phyloP scores from a whole-genome alignment of 35 echinoderm and acorn worm genomes.

The Nesometra sesokonis region DNA sequence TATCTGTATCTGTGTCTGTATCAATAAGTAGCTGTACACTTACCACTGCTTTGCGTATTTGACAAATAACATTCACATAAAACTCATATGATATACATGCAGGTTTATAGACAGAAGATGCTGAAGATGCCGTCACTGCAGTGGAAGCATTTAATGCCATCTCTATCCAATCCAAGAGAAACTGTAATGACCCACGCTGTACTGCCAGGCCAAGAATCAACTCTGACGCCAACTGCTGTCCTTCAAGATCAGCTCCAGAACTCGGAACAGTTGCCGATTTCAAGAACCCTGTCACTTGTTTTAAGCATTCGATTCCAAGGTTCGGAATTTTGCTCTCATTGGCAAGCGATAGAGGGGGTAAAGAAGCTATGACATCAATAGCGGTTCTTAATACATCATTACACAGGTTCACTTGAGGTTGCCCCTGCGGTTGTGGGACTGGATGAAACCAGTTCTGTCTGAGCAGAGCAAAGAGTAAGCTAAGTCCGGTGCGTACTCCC shows the following conservation, averaged over 20 bases:
- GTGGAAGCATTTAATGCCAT: conserved; percentile 82
- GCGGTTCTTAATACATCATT: conserved; percentile 97
- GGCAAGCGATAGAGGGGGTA: conserved; percentile 93
- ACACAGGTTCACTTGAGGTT: conserved; percentile 37
- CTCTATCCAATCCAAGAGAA: conserved; percentile 93
- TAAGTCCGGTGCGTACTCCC: conserved; percentile 90
- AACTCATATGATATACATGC: conserved; percentile 73
- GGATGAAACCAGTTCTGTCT: conserved; percentile 81
- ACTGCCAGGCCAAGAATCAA: conserved; percentile 81
- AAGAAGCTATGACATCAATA: conserved; percentile 50
- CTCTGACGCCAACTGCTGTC: conserved; percentile 76
- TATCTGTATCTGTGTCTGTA: too few relatives aligned
- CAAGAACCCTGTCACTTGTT: conserved; percentile 80
- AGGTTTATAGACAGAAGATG: background rate
- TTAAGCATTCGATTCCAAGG: conserved; percentile 81
- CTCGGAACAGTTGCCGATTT: conserved; percentile 84
- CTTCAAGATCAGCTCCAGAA: conserved; percentile 70
- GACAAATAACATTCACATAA: conserved; percentile 63
- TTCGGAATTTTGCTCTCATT: conserved; percentile 96
- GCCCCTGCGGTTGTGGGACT: background rate
- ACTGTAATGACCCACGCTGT: conserved; percentile 88
- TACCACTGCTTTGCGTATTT: conserved; percentile 89
- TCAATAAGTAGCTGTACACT: background rate
- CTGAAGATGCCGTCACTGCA: conserved; percentile 15
- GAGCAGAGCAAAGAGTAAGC: conserved; percentile 86